Evolutionary conservation across 2,888 invertebrate genomes (phyloP).

Genomic region (Yponomeuta plumbellus): DNA sequence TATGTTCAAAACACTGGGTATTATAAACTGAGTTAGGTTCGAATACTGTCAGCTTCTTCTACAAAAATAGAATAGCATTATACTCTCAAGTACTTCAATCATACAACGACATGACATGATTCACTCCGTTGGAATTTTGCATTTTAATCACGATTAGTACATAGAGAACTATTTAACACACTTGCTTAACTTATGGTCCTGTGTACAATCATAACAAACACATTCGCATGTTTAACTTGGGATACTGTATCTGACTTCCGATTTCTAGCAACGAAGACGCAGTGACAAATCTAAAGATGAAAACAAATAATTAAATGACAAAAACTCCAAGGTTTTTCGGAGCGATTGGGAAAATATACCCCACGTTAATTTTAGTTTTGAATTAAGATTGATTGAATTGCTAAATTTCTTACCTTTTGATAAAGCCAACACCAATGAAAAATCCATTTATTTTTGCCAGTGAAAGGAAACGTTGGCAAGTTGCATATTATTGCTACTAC

Average conservation of each 20-base stretch:
- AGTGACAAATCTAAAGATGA: no score
- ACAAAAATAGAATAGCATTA: not conserved
- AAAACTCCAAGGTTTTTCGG: no score
- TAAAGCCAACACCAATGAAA: no score
- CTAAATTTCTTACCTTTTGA: no score
- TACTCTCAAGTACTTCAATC: not conserved
- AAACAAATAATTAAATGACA: no score
- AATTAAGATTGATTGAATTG: no score
- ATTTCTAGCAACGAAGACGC: not conserved
- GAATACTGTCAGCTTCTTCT: not conserved
- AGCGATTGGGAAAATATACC: no score
- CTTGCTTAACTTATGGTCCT: constrained; percentile 28
- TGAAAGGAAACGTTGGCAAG: no score
- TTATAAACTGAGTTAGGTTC: not conserved
- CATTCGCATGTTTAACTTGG: not conserved
- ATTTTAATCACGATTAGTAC: constrained; percentile 5
- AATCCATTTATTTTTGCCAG: no score
- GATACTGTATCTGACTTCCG: not conserved
- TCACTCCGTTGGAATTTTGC: constrained; percentile 16
- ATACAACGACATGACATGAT: constrained; percentile 3
- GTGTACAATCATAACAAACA: constrained; percentile 33
- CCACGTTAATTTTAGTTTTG: no score
- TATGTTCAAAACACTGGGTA: no score
- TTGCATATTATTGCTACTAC: no score
- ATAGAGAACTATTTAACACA: not conserved